Base-by-base conservation (phyloP, 2,797 vertebrate genomes). In the Channallabes apus region DNA sequence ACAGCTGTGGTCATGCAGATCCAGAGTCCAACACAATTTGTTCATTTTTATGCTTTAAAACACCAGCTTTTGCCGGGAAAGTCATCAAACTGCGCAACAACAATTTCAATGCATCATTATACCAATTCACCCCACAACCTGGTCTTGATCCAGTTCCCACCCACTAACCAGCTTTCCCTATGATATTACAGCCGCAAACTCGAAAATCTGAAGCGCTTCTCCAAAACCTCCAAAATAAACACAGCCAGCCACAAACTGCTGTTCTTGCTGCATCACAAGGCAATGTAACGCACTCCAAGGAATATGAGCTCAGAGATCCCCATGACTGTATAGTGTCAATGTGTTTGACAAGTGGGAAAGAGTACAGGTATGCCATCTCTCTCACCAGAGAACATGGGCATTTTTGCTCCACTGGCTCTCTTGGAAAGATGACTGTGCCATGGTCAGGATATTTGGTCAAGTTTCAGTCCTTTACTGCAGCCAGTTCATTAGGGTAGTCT, bases 1-100 rank as follows among this genome's bases (percentile, higher is more conserved):
- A 83, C 82, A 64, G 59, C n/a, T 65, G 82, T 29, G 72, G 27
- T 73, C 68, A 46, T 29, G 56, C 24, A 46, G 65, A 59, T 8
- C 27, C 54, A 35, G 22, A 38, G 35, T 64, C 24, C n/a, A 20
- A n/a, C 7, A 80, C 24, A 46, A 38, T 65, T 65, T 65, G 61
- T 64, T 64, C 4, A 29, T 6, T 46, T 51, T 65, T 12, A 27
- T 80, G 78, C 38, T 65, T 65, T 64, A 64, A 61, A 56, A 78
- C 12, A 78, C 58, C 12, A 29, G 46, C 46, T 51, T 73, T n/a
- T 32, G 20, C 29, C 6, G 12, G 12, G 22, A 17, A n/a, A 73
- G 41, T 20, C 27, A 11, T 76, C 27, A 32, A 77, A 77, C 29
- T 58, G 24, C 29, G 54, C 3, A 22, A 51, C 46, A 3, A 51